Evolutionary conservation across 2,888 invertebrate genomes (phyloP).

Genomic region (Anagyrus pseudococci): DNA sequence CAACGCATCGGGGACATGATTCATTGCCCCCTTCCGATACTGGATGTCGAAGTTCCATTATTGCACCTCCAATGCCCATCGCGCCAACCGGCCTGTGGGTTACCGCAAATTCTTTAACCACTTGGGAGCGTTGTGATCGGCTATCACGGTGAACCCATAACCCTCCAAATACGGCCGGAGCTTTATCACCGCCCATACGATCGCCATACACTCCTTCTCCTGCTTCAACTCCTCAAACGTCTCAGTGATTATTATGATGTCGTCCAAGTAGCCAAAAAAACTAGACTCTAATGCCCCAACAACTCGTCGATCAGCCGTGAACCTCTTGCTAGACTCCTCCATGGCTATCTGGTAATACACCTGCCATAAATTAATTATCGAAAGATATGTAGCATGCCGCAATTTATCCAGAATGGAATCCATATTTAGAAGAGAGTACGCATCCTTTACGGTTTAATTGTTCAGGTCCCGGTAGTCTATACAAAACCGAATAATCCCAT

Average conservation of each 20-base stretch:
- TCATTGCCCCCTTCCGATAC: constrained; percentile 24
- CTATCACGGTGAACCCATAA: constrained; percentile 23
- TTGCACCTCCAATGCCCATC: constrained; percentile 26
- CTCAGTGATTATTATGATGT: not conserved
- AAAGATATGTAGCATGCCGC: not conserved
- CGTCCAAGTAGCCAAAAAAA: not conserved
- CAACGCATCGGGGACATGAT: constrained; percentile 30
- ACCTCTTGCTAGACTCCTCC: not conserved
- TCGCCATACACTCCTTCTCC: constrained; percentile 14
- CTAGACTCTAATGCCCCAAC: not conserved
- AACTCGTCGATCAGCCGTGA: not conserved
- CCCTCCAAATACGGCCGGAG: constrained; percentile 25
- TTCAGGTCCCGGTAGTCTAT: constrained; percentile 9
- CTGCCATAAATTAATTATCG: not conserved
- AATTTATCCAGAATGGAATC: not conserved
- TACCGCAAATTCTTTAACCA: constrained; percentile 18
- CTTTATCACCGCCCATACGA: constrained; percentile 26
- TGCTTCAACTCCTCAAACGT: not conserved
- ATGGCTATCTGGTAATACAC: not conserved
- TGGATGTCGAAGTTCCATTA: constrained; percentile 26
- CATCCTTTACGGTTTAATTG: not conserved
- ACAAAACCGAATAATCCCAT: constrained; percentile 2
- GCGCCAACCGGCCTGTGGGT: constrained; percentile 15
- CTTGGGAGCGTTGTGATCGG: constrained; percentile 24
- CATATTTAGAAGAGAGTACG: not conserved